Base-by-base conservation (phyloP, 2,888 invertebrate species). In the Clistopyga incitator region DNA sequence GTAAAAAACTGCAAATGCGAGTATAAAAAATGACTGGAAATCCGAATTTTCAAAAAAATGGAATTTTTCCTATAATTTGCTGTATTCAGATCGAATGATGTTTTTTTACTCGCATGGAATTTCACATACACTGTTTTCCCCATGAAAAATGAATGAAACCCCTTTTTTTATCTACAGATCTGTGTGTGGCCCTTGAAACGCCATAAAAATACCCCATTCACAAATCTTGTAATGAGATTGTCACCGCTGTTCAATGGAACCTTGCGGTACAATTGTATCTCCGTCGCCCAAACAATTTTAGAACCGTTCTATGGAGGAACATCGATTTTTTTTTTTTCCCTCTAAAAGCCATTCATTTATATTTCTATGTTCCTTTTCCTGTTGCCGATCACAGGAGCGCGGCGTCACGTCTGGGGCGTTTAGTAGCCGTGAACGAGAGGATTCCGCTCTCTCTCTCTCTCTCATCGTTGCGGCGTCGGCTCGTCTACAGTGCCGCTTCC, bases 341-440 rank as follows among this genome's bases (percentile, higher is more conserved):
- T 56, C 72, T 38, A 52, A 79, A 71, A 83, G 42, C 59, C 72
- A 71, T 70, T 78, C 59, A 78, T 67, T 71, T 25, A 42, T 25
- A 42, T 59, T 75, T 77, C 38, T 34, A 50, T 72, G 20, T 75
- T 11, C n/a, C 23, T 70, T 65, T 67, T 10, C 15, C 29, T 8
- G 72, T 56, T 50, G 50, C 47, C 38, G 72, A 52, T 65, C 68
- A n/a, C 50, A 52, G 20, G 20, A 54, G 13, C 59, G 59, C 74
- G 74, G 74, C 74, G 74, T 74, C 72, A 61, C 50, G 61, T 78
- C 70, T 61, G 67, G 38, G 20, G 13, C 47, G 65, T 81, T 84
- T 74, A 74, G 77, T 47, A 70, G 54, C 77, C 47, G 72, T 74
- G 80, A 77, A 77, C 54, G 20, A 77, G 80, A 74, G 50, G 13